A percentile compares a stretch with the other conserved stretches of the same genome.
These are phyloP conservation scores for Acanthopagrus latus DNA, from an alignment of 2,797 vertebrate genomes.

Conservation along the genomic window DNA sequence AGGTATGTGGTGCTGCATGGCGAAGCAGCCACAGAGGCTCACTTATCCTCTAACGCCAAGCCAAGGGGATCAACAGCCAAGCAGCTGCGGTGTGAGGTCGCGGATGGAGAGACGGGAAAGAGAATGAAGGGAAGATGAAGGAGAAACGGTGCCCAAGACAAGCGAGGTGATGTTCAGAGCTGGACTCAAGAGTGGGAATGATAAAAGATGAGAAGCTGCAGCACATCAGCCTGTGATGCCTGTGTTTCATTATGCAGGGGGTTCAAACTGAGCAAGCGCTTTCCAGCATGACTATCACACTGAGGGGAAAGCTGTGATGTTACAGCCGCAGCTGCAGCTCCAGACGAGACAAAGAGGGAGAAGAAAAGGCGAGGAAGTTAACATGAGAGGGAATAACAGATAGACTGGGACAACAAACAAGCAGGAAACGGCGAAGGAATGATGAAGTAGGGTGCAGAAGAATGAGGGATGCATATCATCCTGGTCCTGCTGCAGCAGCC, in stretches of 20 bases:
- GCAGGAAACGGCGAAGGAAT: background rate
- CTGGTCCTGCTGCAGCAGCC: conserved; percentile 76
- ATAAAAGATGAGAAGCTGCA: conserved; percentile 47
- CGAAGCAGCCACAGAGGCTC: conserved; percentile 35
- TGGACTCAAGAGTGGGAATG: conserved; percentile 21
- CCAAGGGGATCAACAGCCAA: conserved; percentile 53
- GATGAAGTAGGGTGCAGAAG: conserved; percentile 19
- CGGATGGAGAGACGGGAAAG: conserved; percentile 40
- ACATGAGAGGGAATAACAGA: conserved; percentile 24
- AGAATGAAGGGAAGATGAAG: conserved; percentile 23
- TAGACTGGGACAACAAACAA: conserved; percentile 27
- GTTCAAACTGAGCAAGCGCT: conserved; percentile 45
- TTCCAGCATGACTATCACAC: conserved; percentile 43
- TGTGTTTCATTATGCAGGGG: conserved; percentile 55
- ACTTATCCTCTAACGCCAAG: conserved; percentile 46
- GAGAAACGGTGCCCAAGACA: conserved; percentile 14
- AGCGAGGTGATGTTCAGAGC: conserved; percentile 27
- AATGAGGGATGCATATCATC: conserved; percentile 57
- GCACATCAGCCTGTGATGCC: conserved; percentile 11
- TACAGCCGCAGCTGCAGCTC: conserved; percentile 56
- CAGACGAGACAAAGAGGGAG: conserved; percentile 26
- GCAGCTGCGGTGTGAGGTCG: conserved; percentile 45
- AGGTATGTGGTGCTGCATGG: conserved; percentile 20
- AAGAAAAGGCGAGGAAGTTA: conserved; percentile 36
- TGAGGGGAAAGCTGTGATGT: conserved; percentile 18